Percentiles rank a stretch among this genome's conserved stretches.
Evolutionary conservation across 2,797 vertebrate genomes (phyloP).

Genomic region (Luscinia luscinia): DNA sequence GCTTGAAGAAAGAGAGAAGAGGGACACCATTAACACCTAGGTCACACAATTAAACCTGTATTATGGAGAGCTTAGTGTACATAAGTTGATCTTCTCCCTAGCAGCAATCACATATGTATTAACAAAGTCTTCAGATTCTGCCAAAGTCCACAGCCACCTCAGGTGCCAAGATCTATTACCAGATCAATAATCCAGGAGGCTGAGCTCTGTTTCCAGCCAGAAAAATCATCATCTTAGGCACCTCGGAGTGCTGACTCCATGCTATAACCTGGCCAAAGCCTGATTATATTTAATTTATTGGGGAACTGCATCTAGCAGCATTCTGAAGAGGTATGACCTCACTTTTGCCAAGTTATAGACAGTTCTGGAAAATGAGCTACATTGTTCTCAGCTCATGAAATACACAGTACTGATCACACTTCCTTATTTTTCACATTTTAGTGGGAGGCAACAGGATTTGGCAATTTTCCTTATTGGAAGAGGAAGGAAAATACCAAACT

Average conservation of each 20-base stretch:
- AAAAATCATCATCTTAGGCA: neutral
- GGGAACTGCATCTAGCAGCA: neutral
- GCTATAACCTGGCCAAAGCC: neutral
- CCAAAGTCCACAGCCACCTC: neutral
- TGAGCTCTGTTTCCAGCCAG: neutral
- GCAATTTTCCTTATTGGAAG: slow-evolving; percentile 24
- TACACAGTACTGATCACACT: neutral
- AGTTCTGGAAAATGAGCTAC: neutral
- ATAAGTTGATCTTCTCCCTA: neutral
- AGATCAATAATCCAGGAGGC: neutral
- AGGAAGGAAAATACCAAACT: slow-evolving; percentile 14
- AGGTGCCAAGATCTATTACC: neutral
- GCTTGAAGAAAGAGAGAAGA: neutral
- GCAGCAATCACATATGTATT: neutral
- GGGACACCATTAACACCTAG: neutral
- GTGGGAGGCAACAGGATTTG: neutral
- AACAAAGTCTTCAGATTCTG: neutral
- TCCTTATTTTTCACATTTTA: neutral
- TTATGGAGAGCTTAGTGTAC: neutral
- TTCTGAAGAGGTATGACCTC: neutral
- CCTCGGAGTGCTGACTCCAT: slow-evolving; percentile 2
- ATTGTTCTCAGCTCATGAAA: neutral
- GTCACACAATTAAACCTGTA: neutral
- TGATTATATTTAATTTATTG: neutral
- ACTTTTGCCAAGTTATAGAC: neutral